Percentiles rank a stretch among this genome's conserved stretches.
phyloP scores from a whole-genome alignment of 2,797 vertebrate genomes.

The Rhynchonycteris naso region DNA sequence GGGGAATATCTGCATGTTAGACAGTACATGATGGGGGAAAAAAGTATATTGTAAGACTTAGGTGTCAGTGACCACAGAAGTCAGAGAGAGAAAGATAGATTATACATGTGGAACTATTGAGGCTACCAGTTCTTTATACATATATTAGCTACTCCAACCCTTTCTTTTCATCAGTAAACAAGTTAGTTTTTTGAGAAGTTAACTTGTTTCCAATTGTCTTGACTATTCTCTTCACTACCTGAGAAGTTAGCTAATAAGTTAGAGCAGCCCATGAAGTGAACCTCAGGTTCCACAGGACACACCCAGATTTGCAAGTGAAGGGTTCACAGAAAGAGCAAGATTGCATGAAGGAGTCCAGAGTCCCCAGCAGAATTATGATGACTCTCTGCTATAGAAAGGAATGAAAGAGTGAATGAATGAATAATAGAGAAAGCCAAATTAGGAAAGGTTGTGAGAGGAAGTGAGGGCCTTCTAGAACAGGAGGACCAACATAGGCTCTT shows the following conservation, averaged over 20 bases:
- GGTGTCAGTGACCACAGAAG: background rate
- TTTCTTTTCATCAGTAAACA: background rate
- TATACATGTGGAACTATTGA: background rate
- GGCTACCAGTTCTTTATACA: background rate
- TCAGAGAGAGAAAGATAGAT: background rate
- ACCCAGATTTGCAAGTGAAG: background rate
- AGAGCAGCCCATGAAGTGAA: background rate
- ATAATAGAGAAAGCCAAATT: background rate
- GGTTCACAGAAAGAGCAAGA: background rate
- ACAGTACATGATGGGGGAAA: background rate
- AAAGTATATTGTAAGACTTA: background rate
- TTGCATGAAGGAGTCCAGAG: background rate
- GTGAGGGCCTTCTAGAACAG: background rate
- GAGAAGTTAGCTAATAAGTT: background rate
- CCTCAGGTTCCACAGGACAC: background rate
- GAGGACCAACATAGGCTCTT: background rate
- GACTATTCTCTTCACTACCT: background rate
- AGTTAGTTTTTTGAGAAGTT: background rate
- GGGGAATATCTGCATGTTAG: background rate
- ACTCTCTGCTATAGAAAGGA: background rate
- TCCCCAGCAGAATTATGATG: background rate
- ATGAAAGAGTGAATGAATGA: background rate
- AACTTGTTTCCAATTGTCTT: background rate
- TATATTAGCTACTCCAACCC: background rate
- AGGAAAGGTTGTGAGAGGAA: background rate